Conservation (phyloP, 2,797 vertebrate genomes). For the Cichlasoma orientale region DNA sequence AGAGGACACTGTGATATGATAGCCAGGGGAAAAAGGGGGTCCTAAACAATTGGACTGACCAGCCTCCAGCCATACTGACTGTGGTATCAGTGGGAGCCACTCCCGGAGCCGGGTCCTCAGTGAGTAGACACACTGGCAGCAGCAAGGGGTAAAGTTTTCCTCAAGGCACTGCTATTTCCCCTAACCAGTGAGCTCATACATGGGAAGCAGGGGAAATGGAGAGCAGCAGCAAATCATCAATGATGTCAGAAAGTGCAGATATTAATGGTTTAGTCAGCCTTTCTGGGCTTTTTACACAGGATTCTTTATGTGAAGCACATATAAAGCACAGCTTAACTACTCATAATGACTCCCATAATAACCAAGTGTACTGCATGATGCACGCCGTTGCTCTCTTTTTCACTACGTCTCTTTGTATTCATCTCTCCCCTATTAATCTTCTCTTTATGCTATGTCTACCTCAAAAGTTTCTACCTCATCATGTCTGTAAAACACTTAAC, state of each 20-base stretch:
- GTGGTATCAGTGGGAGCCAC: constrained; percentile 66
- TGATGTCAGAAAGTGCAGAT: constrained; percentile 54
- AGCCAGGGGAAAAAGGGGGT: constrained; percentile 62
- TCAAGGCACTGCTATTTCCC: constrained; percentile 59
- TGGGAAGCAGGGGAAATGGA: constrained; percentile 24
- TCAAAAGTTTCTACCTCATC: constrained; percentile 60
- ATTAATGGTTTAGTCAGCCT: constrained; percentile 55
- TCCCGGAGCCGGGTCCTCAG: constrained; percentile 57
- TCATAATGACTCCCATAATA: constrained; percentile 40
- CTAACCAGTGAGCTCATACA: constrained; percentile 65
- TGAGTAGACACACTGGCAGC: constrained; percentile 74
- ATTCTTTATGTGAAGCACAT: constrained; percentile 3
- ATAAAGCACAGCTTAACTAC: constrained; percentile 34
- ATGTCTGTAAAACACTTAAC: constrained; percentile 51
- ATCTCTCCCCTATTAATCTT: constrained; percentile 48
- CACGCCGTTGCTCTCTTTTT: constrained; percentile 36
- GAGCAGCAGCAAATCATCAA: constrained; percentile 45
- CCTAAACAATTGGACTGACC: constrained; percentile 54
- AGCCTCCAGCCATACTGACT: constrained; percentile 49
- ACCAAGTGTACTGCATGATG: constrained; percentile 43
- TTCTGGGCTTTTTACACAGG: constrained; percentile 23
- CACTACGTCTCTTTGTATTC: constrained; percentile 19
- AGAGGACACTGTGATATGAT: constrained; percentile 76
- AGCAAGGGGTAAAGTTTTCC: constrained; percentile 60
- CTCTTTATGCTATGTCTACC: constrained; percentile 47